Base-by-base conservation (phyloP, 35 echinoderm and acorn worm genomes). In the Heliocidaris tuberculata region DNA sequence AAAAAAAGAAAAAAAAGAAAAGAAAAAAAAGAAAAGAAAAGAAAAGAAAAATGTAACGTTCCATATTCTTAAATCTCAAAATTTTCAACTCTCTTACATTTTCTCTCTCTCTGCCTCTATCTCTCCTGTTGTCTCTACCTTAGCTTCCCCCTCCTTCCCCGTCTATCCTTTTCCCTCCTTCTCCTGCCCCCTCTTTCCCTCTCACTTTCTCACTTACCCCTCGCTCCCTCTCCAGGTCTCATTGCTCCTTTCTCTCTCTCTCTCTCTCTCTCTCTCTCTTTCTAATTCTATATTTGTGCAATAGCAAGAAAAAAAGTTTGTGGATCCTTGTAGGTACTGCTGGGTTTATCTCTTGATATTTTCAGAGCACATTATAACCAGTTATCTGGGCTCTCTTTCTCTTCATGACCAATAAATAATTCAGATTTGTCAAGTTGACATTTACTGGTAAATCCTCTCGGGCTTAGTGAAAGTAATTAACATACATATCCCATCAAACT, bases 371-470 rank as follows among this genome's bases (percentile, higher is more conserved):
- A 78, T 27, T 78, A 78, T 78, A 42, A 78, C 65, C 65, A 78
- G 27, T 27, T 78, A 78, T 78, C 65, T 78, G 65, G 65, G 65
- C 65, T 78, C 27, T 78, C 19, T 19, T 78, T 78, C 17, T 19
- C 17, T 78, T 78, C 65, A 78, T 78, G 65, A 78, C 65, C 27
- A 78, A 78, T 78, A 78, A 78, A 78, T 78, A 78, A 78, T 78
- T 78, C 65, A 78, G 65, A 78, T 78, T n/a, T 78, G 65, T 19
- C 65, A 78, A 78, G 65, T n/a, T 78, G 65, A 78, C 65, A 78
- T 78, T 78, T 78, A 78, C 65, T 7, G 17, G 7, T 6, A 78
- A 78, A 78, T 78, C 65, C 27, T 27, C 65, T 78, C 27, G n/a
- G 65, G 65, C 65, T 78, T 78, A 78, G 0, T 4, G 5, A 19